A percentile compares a stretch with the other conserved stretches of the same genome.
These are phyloP conservation scores for Indicator maculatus DNA, from an alignment of 2,113 vertebrate genomes.

Conservation along the genomic window DNA sequence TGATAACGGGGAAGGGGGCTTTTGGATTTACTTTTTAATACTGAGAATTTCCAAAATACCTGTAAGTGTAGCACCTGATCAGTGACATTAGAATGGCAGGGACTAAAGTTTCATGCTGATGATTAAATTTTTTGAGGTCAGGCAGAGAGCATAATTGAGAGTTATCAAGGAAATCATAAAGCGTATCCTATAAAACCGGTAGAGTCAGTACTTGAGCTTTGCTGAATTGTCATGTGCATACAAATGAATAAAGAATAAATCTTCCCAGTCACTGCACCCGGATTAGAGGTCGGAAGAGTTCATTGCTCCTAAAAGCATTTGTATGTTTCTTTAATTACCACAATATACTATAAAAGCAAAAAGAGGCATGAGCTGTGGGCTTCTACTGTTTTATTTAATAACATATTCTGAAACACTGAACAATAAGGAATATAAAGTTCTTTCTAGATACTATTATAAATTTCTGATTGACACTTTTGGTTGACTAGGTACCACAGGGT, in stretches of 20 bases:
- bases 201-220: slow-evolving; percentile 22
- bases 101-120: background rate
- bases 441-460: background rate
- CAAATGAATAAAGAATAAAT: slow-evolving; percentile 41
- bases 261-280: background rate
- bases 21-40: too few species aligned
- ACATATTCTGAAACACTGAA: background rate
- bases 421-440: background rate
- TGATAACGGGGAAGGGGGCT: too few species aligned
- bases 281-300: background rate
- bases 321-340: background rate
- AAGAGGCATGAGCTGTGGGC: background rate
- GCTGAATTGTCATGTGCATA: slow-evolving; percentile 30
- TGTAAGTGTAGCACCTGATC: background rate
- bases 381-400: background rate
- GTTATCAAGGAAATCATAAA: slow-evolving; percentile 51
- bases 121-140: slow-evolving; percentile 47
- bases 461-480: background rate
- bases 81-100: background rate
- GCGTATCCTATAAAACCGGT: slow-evolving; percentile 37
- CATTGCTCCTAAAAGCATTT: background rate
- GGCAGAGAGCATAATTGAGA: slow-evolving; percentile 20
- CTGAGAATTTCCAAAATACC: too few species aligned
- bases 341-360: background rate
- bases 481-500: background rate